Evolutionary conservation across 2,888 invertebrate species (phyloP).

Genomic region (Leptinotarsa tumamoca): DNA sequence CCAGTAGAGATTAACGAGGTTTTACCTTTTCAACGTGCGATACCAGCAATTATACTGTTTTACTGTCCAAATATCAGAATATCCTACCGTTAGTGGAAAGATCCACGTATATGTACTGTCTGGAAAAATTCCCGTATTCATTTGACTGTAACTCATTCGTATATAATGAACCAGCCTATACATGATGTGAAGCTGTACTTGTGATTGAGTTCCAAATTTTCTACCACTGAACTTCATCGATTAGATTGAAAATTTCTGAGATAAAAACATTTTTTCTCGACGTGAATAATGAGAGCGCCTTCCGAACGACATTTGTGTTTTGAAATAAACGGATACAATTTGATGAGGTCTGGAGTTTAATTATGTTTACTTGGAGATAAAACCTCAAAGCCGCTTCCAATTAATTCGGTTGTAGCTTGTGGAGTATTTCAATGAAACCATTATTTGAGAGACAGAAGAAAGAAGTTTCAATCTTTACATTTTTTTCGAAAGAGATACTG

Average conservation of each 20-base stretch:
- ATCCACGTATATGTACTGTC: not conserved
- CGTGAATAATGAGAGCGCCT: slow-evolving; percentile 4
- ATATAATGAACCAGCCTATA: too few relatives aligned
- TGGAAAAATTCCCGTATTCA: too few relatives aligned
- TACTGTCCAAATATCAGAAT: too few relatives aligned
- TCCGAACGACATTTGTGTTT: not conserved
- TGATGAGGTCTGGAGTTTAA: slow-evolving; percentile 19
- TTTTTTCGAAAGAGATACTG: too few relatives aligned
- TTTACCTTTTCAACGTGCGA: too few relatives aligned
- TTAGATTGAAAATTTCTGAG: not conserved
- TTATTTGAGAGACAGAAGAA: not conserved
- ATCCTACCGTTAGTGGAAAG: not conserved
- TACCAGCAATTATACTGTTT: too few relatives aligned
- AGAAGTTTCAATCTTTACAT: not conserved
- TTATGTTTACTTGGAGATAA: slow-evolving; percentile 7
- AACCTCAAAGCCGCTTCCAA: not conserved
- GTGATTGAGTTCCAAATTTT: not conserved
- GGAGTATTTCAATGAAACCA: not conserved
- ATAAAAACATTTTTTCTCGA: not conserved
- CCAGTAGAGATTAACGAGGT: too few relatives aligned
- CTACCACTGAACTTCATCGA: not conserved
- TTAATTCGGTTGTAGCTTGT: not conserved
- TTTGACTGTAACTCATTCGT: too few relatives aligned
- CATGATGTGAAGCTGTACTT: too few relatives aligned
- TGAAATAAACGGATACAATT: slow-evolving; percentile 15